Percentiles rank a stretch among this genome's conserved stretches.
phyloP scores from a whole-genome alignment of 2,113 vertebrate genomes.

The Nerophis ophidion region DNA sequence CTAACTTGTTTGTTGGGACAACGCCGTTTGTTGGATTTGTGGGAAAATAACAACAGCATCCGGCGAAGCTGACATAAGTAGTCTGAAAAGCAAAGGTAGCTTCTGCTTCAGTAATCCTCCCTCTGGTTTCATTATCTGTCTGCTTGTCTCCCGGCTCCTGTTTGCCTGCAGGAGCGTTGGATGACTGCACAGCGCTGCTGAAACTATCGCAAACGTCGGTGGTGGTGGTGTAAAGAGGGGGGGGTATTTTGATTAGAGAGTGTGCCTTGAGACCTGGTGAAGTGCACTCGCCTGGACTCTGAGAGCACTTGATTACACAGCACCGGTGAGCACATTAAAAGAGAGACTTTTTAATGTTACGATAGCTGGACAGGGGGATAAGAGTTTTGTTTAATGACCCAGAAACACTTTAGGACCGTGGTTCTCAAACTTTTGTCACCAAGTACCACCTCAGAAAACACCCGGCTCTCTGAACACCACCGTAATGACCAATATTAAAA shows the following conservation, averaged over 20 bases:
- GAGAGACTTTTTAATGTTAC: constrained; percentile 59
- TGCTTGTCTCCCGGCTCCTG: constrained; percentile 53
- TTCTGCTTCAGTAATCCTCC: constrained; percentile 49
- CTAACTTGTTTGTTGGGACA: not conserved
- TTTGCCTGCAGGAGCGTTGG: constrained; percentile 37
- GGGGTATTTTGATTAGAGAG: constrained; percentile 66
- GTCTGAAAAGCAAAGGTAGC: constrained; percentile 29
- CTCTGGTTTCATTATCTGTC: constrained; percentile 47
- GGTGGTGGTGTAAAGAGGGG: not conserved
- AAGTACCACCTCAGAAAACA: too few relatives aligned
- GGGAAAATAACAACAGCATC: constrained; percentile 21
- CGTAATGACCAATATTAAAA: too few relatives aligned
- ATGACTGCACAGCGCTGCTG: constrained; percentile 46
- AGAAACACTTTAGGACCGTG: too few relatives aligned
- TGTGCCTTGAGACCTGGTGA: constrained; percentile 61
- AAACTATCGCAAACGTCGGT: constrained; percentile 51
- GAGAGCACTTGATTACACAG: constrained; percentile 74
- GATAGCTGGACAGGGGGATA: constrained; percentile 40
- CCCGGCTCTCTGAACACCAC: too few relatives aligned
- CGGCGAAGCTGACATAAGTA: constrained; percentile 41
- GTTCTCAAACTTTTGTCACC: too few relatives aligned
- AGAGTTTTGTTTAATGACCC: too few relatives aligned
- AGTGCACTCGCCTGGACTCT: constrained; percentile 65
- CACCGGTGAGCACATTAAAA: constrained; percentile 72
- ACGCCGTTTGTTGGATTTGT: not conserved